phyloP scores from a whole-genome alignment of 2,888 invertebrate species.

The Tubulanus polymorphus region DNA sequence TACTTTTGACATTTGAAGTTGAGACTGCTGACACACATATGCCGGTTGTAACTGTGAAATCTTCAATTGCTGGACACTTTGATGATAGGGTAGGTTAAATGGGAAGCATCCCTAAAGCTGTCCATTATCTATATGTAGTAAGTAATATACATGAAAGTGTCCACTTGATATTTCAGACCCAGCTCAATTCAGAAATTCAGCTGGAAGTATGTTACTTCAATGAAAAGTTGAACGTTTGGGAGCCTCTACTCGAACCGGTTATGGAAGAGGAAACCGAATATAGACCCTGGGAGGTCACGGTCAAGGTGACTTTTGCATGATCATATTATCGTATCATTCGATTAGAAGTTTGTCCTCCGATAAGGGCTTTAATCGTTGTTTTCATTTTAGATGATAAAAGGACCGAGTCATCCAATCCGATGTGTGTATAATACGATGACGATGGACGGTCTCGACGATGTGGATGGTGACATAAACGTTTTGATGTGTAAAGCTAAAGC shows the following conservation, averaged over 20 bases:
- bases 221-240: conserved; percentile 48
- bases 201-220: conserved; percentile 50
- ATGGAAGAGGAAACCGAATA: conserved; percentile 64
- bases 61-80: conserved; percentile 61
- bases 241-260: conserved; percentile 56
- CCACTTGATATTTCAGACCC: too few relatives aligned
- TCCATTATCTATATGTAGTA: too few relatives aligned
- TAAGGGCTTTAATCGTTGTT: neutral
- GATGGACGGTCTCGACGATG: conserved; percentile 37
- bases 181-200: conserved; percentile 54
- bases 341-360: neutral
- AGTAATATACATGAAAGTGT: too few relatives aligned
- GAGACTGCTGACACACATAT: conserved; percentile 54
- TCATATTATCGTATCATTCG: too few relatives aligned
- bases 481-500: conserved; percentile 34
- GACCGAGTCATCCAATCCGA: conserved; percentile 44
- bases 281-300: conserved; percentile 68
- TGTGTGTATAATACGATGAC: conserved; percentile 43
- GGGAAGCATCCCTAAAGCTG: neutral
- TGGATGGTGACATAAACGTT: conserved; percentile 44
- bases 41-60: conserved; percentile 59
- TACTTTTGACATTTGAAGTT: conserved; percentile 66
- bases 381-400: conserved; percentile 34
- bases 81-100: conserved; percentile 60
- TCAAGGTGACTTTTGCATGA: conserved; percentile 60